These are phyloP conservation scores for Steinernema scapterisci DNA, from an alignment of 2,888 invertebrate species.

Conservation along the genomic window DNA sequence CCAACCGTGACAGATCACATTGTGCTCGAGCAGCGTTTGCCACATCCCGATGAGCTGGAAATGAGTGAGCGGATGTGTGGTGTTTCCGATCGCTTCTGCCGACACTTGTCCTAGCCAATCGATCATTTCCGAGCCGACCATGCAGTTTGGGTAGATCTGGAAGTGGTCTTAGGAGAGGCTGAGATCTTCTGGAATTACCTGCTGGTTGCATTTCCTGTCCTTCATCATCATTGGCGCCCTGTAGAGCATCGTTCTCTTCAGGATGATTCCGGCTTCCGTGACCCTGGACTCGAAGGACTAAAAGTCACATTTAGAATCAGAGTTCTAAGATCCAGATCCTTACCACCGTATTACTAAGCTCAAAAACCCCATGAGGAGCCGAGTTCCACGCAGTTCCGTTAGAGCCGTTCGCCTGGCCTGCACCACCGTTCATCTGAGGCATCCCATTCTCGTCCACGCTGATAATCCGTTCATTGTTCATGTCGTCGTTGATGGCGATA, in stretches of 20 bases:
- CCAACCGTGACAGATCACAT: slow-evolving; percentile 79
- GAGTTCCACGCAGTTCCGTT: slow-evolving; percentile 31
- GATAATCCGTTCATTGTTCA: slow-evolving; percentile 32
- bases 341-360: slow-evolving; percentile 45
- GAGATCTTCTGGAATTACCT: not conserved
- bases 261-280: slow-evolving; percentile 47
- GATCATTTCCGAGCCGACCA: slow-evolving; percentile 81
- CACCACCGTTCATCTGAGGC: not conserved
- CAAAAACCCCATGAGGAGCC: slow-evolving; percentile 46
- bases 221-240: slow-evolving; percentile 51
- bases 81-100: slow-evolving; percentile 72
- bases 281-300: slow-evolving; percentile 51
- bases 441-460: slow-evolving; percentile 17
- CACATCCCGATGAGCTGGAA: slow-evolving; percentile 75
- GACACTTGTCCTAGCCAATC: slow-evolving; percentile 78
- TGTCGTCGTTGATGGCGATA: slow-evolving; percentile 28
- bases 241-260: slow-evolving; percentile 48
- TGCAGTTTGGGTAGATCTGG: slow-evolving; percentile 71
- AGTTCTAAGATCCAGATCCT: not conserved
- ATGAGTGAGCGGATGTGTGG: slow-evolving; percentile 31
- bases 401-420: not conserved
- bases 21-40: slow-evolving; percentile 82
- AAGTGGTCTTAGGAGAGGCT: not conserved
- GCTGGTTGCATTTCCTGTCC: slow-evolving; percentile 42
- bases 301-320: slow-evolving; percentile 8